Base-by-base conservation (phyloP, 1,140 invertebrate species). In the Conus ventricosus region DNA sequence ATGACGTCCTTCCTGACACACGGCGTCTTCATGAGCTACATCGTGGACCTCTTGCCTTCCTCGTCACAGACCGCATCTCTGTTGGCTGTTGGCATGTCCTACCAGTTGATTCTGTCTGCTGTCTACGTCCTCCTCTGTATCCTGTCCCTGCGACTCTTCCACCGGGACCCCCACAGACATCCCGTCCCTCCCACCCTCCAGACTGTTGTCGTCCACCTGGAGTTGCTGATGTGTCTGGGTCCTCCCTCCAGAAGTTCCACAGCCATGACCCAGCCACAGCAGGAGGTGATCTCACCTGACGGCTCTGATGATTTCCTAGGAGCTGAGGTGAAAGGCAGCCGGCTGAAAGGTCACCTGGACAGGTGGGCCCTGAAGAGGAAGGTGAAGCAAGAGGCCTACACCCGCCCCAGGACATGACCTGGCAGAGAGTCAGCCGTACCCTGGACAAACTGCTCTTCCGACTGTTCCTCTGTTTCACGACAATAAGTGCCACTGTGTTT, bases 11-110 rank as follows among this genome's bases (percentile, higher is more conserved):
- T 88, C 5, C 82, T 88, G 39, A 53, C 87, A 17, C 84, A 84
- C 87, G 87, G 81, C 8, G 81, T 88, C 11, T 88, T 88, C 82
- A 83, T 88, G 80, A 76, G 87, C 57, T 84, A 76, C 87, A 83
- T 88, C 63, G 54, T 83, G 53, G 81, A 83, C 13, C 51, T 57
- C 57, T 75, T 88, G 87, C 87, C 87, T 11, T 83, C 67, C 60
- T 83, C 87, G 5, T 4, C 87, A 10, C 25, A 84, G 23, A 84
- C 87, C 67, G 4, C 76, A 17, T 88, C 87, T 8, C 53, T 84
- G 25, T 7, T 88, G 57, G 80, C 75, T 7, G 5, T 81, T 7
- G 17, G 27, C 57, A 55, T 87, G 86, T 78, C 71, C 54, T 53
- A 6, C 86, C 86, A 78, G 75, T 76, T 87, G 15, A 51, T 82